phyloP scores from a whole-genome alignment of 1,140 invertebrate species.

The Gerris buenoi region DNA sequence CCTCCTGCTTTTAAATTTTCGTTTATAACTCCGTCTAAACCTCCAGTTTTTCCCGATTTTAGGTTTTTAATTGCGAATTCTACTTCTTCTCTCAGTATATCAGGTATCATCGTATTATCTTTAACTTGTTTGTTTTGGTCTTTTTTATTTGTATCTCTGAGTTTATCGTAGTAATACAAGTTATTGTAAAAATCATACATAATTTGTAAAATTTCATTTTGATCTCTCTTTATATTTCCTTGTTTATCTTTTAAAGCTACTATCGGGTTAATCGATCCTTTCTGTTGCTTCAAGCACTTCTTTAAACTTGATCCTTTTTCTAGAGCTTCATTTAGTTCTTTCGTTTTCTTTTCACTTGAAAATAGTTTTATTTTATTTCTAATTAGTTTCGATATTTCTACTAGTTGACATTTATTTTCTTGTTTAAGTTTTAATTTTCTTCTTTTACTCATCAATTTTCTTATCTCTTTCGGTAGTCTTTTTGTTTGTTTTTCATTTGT shows the following conservation, averaged over 20 bases:
- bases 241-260: not conserved
- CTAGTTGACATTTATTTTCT: not conserved
- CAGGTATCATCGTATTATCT: not conserved
- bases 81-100: not conserved
- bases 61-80: slow-evolving; percentile 20
- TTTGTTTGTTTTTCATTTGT: not conserved
- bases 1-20: slow-evolving; percentile 23
- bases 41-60: too few relatives aligned
- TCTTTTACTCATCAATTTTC: slow-evolving; percentile 3
- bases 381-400: slow-evolving; percentile 6
- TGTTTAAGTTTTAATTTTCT: not conserved
- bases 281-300: not conserved
- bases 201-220: not conserved
- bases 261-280: too few relatives aligned
- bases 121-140: not conserved
- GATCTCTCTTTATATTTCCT: not conserved
- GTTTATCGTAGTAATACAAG: slow-evolving; percentile 7
- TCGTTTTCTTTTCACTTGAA: not conserved
- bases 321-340: not conserved
- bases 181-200: not conserved
- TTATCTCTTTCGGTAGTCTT: not conserved
- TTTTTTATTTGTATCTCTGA: slow-evolving; percentile 20
- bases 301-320: not conserved
- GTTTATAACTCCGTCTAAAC: too few relatives aligned
- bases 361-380: not conserved